A percentile compares a stretch with the other conserved stretches of the same genome.
Evolutionary conservation across 1,140 invertebrate genomes (phyloP).

Genomic region (Panagrolaimus sp.): DNA sequence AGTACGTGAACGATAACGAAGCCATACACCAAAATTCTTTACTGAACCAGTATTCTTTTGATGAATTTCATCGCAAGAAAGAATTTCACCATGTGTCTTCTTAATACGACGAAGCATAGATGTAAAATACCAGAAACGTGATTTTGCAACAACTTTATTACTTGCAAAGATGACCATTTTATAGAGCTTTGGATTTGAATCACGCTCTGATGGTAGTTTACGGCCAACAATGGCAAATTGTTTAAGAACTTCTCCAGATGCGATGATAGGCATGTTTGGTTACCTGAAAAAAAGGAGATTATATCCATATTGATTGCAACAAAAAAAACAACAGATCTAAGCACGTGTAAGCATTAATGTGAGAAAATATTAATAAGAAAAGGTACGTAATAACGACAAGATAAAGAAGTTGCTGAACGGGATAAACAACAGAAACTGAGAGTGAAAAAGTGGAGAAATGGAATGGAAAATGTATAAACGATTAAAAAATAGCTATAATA

Average conservation of each 20-base stretch:
- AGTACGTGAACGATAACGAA: slow-evolving; percentile 87
- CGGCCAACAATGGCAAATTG: slow-evolving; percentile 97
- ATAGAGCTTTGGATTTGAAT: slow-evolving; percentile 84
- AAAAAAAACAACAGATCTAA: slow-evolving; percentile 7
- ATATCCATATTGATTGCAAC: not conserved
- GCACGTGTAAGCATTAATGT: not conserved
- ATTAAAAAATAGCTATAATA: too few species aligned
- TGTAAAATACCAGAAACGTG: slow-evolving; percentile 98
- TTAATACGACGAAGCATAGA: slow-evolving; percentile 96
- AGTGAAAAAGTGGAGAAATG: too few species aligned
- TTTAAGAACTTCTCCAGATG: slow-evolving; percentile 66
- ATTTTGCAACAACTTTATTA: slow-evolving; percentile 93
- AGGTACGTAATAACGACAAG: too few species aligned
- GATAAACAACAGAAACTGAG: too few species aligned
- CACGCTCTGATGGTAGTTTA: slow-evolving; percentile 84
- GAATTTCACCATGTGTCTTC: slow-evolving; percentile 96
- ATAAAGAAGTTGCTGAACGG: too few species aligned
- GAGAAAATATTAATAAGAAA: not conserved
- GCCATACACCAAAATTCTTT: slow-evolving; percentile 98
- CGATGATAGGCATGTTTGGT: slow-evolving; percentile 54
- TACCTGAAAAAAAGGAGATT: not conserved
- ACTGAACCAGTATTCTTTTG: slow-evolving; percentile 86
- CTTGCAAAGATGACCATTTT: slow-evolving; percentile 99
- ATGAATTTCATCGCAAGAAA: slow-evolving; percentile 76
- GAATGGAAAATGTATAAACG: too few species aligned